Evolutionary conservation across 2,888 invertebrate genomes (phyloP).

Genomic region (Blomia tropicalis): DNA sequence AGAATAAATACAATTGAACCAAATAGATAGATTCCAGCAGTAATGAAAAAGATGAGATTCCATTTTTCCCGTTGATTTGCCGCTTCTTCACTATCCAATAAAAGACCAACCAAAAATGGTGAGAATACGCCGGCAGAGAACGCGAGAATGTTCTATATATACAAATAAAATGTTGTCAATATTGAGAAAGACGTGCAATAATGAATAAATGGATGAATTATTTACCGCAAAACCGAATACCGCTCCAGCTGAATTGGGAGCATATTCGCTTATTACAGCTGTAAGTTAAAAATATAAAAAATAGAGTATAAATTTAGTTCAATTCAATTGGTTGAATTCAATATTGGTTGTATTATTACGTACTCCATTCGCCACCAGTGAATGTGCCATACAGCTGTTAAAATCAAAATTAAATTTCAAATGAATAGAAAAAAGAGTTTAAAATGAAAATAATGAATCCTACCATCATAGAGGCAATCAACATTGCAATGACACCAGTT

Average conservation of each 20-base stretch:
- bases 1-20: slow-evolving; percentile 52
- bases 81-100: slow-evolving; percentile 7
- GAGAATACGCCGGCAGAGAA: slow-evolving; percentile 24
- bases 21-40: slow-evolving; percentile 51
- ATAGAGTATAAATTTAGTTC: too few species aligned
- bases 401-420: not conserved
- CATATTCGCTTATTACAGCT: slow-evolving; percentile 19
- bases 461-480: not conserved
- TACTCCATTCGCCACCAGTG: slow-evolving; percentile 17
- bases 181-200: too few species aligned
- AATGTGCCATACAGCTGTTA: slow-evolving; percentile 3
- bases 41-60: slow-evolving; percentile 49
- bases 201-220: too few species aligned
- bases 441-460: not conserved
- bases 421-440: not conserved
- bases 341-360: too few species aligned
- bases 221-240: slow-evolving; percentile 25
- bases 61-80: not conserved
- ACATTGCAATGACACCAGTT: slow-evolving; percentile 3
- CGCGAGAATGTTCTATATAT: slow-evolving; percentile 27
- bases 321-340: too few species aligned
- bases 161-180: too few species aligned
- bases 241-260: slow-evolving; percentile 22
- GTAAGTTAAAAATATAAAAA: too few species aligned
- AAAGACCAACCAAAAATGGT: slow-evolving; percentile 24